Conservation (phyloP, 1,140 invertebrate genomes). For the Drosophila leontia region DNA sequence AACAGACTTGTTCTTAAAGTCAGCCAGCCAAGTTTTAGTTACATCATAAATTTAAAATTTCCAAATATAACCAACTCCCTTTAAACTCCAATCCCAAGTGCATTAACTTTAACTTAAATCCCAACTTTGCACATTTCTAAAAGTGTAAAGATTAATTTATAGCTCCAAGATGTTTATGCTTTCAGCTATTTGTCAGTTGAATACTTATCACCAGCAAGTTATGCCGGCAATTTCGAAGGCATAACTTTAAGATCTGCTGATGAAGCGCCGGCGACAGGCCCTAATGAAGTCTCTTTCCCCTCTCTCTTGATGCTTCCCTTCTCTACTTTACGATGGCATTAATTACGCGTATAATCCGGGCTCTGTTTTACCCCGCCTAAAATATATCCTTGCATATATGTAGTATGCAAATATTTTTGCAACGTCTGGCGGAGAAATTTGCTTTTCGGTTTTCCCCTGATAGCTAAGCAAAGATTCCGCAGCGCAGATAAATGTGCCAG, state of each 20-base stretch:
- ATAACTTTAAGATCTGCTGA: conserved; percentile 52
- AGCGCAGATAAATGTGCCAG: conserved; percentile 70
- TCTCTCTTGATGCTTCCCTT: not conserved
- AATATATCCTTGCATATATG: conserved; percentile 29
- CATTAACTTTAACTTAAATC: not conserved
- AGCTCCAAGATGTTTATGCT: conserved; percentile 3
- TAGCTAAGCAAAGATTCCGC: conserved; percentile 62
- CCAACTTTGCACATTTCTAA: not conserved
- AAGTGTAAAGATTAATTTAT: conserved; percentile 19
- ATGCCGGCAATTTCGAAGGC: conserved; percentile 31
- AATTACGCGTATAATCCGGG: conserved; percentile 55
- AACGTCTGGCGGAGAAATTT: conserved; percentile 39
- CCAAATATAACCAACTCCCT: not conserved
- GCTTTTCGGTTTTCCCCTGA: conserved; percentile 41
- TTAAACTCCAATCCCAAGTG: not conserved
- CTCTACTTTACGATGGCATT: conserved; percentile 33
- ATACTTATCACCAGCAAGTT: conserved; percentile 32
- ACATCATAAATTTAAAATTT: not conserved
- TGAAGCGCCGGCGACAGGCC: conserved; percentile 35
- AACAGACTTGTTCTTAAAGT: not conserved
- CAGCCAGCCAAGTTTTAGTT: no score
- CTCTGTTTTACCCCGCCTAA: not conserved
- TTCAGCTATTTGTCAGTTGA: conserved; percentile 25
- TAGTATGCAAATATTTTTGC: conserved; percentile 57
- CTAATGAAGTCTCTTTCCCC: conserved; percentile 38